Conservation (phyloP, 2,797 vertebrate genomes). For the Limosa lapponica region DNA sequence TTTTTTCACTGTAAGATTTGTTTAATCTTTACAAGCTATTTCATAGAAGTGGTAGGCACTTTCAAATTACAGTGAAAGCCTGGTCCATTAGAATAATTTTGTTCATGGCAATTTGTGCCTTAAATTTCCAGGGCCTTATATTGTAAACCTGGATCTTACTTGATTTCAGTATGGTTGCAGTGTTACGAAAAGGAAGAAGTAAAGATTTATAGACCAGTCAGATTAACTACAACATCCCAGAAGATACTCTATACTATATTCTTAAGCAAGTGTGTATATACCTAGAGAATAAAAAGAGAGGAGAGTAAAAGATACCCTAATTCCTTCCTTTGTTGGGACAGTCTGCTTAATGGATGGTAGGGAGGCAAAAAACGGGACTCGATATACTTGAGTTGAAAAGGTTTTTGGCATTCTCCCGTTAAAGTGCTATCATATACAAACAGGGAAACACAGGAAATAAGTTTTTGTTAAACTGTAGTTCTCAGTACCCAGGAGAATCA, state of each 20-base stretch:
- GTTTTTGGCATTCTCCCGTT: not conserved
- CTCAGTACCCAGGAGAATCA: not conserved
- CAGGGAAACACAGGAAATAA: not conserved
- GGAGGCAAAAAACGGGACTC: not conserved
- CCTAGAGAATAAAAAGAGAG: not conserved
- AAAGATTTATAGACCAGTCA: not conserved
- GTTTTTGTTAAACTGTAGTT: not conserved
- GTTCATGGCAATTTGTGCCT: not conserved
- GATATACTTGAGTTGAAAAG: not conserved
- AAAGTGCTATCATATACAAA: not conserved
- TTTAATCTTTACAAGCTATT: not conserved
- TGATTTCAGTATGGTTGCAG: not conserved
- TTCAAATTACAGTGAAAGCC: not conserved
- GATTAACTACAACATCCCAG: not conserved
- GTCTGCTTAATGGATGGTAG: not conserved
- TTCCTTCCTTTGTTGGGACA: not conserved
- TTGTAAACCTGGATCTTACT: not conserved
- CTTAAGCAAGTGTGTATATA: not conserved
- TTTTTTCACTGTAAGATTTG: not conserved
- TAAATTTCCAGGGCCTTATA: not conserved
- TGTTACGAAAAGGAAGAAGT: not conserved
- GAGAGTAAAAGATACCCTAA: not conserved
- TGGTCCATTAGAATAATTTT: not conserved
- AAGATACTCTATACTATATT: not conserved
- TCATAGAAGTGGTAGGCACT: not conserved